A percentile compares a stretch with the other conserved stretches of the same genome.
Conservation (phyloP, 2,888 invertebrate species). For the Cyaniris semiargus region DNA sequence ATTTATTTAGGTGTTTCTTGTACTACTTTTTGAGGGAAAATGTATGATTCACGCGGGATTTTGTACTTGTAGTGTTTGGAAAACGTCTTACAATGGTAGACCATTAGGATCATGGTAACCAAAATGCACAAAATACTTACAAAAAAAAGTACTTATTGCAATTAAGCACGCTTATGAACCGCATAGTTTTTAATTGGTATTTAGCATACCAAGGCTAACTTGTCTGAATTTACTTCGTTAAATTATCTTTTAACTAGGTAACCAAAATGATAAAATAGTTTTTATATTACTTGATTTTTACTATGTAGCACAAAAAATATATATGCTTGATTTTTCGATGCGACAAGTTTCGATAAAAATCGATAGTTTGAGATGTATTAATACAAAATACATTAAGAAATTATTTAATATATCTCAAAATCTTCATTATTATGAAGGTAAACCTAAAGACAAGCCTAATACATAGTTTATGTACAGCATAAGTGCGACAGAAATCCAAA, state of each 20-base stretch:
- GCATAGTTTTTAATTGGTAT: neutral
- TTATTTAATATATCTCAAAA: too few relatives aligned
- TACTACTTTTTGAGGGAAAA: too few relatives aligned
- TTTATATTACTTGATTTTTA: neutral
- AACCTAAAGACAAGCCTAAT: too few relatives aligned
- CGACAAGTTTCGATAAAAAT: neutral
- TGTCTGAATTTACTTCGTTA: neutral
- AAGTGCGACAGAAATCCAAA: too few relatives aligned
- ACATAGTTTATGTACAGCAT: too few relatives aligned
- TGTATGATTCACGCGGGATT: too few relatives aligned
- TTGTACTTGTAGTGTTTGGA: neutral
- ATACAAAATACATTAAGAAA: too few relatives aligned
- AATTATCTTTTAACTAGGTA: neutral
- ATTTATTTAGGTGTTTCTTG: too few relatives aligned
- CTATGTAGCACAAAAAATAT: neutral
- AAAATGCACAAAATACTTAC: neutral
- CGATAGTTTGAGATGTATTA: neutral
- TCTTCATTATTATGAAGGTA: too few relatives aligned
- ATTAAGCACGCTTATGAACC: neutral
- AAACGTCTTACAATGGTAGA: neutral
- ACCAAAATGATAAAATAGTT: neutral
- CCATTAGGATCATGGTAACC: neutral
- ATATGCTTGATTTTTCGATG: neutral
- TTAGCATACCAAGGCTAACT: conserved; percentile 21
- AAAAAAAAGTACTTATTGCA: neutral